Base-by-base conservation (phyloP, 2,113 vertebrate genomes). In the Todiramphus saurophagus region DNA sequence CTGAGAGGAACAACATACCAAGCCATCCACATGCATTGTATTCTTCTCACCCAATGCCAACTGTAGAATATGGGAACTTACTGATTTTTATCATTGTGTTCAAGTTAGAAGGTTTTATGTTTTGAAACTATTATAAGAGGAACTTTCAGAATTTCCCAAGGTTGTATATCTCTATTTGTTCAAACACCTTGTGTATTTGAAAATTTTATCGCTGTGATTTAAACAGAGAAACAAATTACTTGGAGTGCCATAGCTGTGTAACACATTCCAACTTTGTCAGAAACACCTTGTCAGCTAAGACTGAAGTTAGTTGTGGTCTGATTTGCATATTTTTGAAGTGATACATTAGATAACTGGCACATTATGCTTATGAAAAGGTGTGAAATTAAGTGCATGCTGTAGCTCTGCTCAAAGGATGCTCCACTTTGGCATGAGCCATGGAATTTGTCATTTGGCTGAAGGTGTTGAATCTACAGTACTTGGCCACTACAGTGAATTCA, bases 311-410 rank as follows among this genome's bases (percentile, higher is more conserved):
- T 89, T 79, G 43, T 85, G 63, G 30, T 72, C 27, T 72, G 18
- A 23, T 44, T 91, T 96, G 51, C 67, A 16, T 90, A n/a, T 37
- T 69, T 96, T 74, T 93, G 33, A 91, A 93, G 62, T 72, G 70
- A 5, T 85, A n/a, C 62, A 46, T 89, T 70, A 60, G 73, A 5
- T 70, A 63, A 50, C 43, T 79, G 70, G 75, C 66, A 16, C 18
- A 17, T 56, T 67, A 37, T 39, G 39, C 19, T 79, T 79, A 73
- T 35, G 44, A 68, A 55, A 64, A 79, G 33, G 8, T 87, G 46
- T 4, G 2, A 74, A 91, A 48, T 73, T 73, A 83, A 77, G 30
- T 50, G n/a, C 51, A 9, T 43, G 35, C 46, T 59, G 23, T 81
- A 79, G 37, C 51, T 89, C 44, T 72, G 13, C 73, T 87, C 46